These are phyloP conservation scores for Suricata suricatta DNA, from an alignment of 2,113 vertebrate genomes.

Conservation along the genomic window DNA sequence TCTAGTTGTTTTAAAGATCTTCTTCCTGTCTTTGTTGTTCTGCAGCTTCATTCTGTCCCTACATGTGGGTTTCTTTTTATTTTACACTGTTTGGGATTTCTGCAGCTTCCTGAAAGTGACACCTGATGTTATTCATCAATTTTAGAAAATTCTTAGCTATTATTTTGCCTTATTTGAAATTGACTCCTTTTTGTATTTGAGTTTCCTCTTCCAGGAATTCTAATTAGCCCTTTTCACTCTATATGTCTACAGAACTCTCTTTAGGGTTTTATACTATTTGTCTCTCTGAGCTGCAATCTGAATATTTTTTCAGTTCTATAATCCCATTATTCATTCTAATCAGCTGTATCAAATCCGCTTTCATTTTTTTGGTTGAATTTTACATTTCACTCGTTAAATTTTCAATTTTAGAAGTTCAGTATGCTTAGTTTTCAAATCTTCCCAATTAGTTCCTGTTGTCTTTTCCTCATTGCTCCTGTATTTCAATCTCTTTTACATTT, in stretches of 20 bases:
- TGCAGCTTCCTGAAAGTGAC: neutral
- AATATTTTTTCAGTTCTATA: neutral
- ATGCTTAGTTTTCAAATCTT: constrained; percentile 32
- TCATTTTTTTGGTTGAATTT: neutral
- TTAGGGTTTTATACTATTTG: neutral
- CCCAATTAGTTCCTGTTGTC: neutral
- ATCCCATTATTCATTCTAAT: neutral
- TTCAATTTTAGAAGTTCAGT: neutral
- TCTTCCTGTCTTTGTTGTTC: constrained; percentile 39
- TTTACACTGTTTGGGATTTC: constrained; percentile 1
- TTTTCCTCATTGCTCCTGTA: neutral
- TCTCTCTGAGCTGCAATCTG: neutral
- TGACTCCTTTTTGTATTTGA: neutral
- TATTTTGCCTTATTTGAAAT: neutral
- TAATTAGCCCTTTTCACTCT: neutral
- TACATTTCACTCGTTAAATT: constrained; percentile 27
- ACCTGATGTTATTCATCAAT: neutral
- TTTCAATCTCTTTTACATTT: neutral
- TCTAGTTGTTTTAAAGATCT: constrained; percentile 39
- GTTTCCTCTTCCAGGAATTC: neutral
- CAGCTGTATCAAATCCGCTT: neutral
- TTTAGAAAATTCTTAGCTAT: constrained; percentile 31
- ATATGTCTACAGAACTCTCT: neutral
- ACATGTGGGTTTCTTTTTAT: constrained; percentile 12
- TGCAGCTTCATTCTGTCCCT: neutral